Base-by-base conservation (phyloP, 1,140 invertebrate species). In the Aphidius ervi region DNA sequence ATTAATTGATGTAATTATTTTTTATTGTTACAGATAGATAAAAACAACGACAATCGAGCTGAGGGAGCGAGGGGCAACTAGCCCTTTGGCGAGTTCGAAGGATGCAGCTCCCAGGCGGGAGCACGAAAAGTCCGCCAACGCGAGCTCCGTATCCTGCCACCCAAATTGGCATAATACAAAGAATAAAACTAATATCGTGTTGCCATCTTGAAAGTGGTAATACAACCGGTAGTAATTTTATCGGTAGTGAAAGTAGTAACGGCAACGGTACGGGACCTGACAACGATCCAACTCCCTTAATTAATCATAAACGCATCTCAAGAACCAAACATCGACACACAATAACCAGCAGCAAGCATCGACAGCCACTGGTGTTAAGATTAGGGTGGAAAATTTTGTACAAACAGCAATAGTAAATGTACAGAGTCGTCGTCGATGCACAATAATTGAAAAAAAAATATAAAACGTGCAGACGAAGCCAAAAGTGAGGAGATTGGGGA, bases 31-130 rank as follows among this genome's bases (percentile, higher is more conserved):
- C 70, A 74, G 74, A 72, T 63, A 65, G 68, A 64, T 40, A 41
- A 53, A 52, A 61, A 65, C 62, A 60, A 67, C 56, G 70, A 70
- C 61, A 76, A 77, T 77, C 74, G 75, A 70, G 72, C 70, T 70
- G 75, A 77, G 76, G 76, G 73, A 74, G 73, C 69, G 74, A 74
- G 77, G 78, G 77, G 77, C 76, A 75, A 66, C 63, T 64, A 78
- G 77, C 77, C 78, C 78, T 78, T 78, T 77, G 77, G 78, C 70
- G 76, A 73, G 71, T 71, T 75, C 78, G 76, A 79, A 80, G 78
- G 77, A 80, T 80, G 78, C 78, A 78, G 77, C 78, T 80, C 78
- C 77, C 77, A 78, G 74, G 78, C 71, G 78, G 78, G 78, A 77
- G 78, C 78, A 73, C 73, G 72, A 77, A 71, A 65, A 76, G 71